These are phyloP conservation scores for Cyaniris semiargus DNA, from an alignment of 2,888 invertebrate genomes.

Conservation along the genomic window DNA sequence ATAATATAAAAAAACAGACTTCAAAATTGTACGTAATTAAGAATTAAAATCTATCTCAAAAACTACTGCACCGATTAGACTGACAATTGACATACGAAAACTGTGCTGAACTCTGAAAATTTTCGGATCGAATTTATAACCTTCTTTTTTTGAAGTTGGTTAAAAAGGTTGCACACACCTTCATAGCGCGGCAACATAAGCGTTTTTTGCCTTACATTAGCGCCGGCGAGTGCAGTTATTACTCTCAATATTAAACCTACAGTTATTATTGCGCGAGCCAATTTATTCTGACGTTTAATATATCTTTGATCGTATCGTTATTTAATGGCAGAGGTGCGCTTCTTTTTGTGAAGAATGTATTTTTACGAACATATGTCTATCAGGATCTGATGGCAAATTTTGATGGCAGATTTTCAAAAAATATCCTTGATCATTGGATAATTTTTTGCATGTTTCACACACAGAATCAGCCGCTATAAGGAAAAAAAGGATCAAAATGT, in stretches of 20 bases:
- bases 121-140: neutral
- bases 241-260: constrained; percentile 18
- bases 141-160: neutral
- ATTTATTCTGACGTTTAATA: constrained; percentile 30
- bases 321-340: constrained; percentile 13
- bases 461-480: no score
- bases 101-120: no score
- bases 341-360: neutral
- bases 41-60: no score
- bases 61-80: neutral
- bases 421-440: no score
- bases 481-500: no score
- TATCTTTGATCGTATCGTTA: constrained; percentile 29
- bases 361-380: no score
- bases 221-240: constrained; percentile 22
- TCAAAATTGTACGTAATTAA: no score
- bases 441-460: no score
- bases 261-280: constrained; percentile 17
- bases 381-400: no score
- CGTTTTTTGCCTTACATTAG: neutral
- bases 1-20: no score
- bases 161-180: neutral
- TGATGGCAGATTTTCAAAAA: no score
- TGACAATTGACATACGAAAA: neutral
- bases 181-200: neutral